Conservation (phyloP, 64 coral and sea anemone genomes). For the Trachythela sp. region DNA sequence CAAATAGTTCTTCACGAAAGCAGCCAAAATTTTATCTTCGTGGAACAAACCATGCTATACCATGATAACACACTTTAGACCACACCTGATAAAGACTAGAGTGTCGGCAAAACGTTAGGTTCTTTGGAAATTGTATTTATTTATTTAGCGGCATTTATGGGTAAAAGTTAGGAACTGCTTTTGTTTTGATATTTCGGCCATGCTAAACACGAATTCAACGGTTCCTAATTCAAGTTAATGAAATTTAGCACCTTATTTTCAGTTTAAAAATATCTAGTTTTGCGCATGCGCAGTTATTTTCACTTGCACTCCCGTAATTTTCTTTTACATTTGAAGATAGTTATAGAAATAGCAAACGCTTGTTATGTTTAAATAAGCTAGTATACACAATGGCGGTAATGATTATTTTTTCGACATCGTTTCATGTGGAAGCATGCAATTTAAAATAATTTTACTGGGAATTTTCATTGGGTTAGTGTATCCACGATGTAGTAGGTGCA, state of each 20-base stretch:
- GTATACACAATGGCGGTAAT: too few relatives aligned
- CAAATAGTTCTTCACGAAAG: too few relatives aligned
- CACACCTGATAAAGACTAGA: too few relatives aligned
- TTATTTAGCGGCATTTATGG: not conserved
- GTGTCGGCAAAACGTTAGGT: too few relatives aligned
- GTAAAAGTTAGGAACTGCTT: too few relatives aligned
- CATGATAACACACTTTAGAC: too few relatives aligned
- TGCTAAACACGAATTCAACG: not conserved
- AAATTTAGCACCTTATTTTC: not conserved
- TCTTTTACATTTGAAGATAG: not conserved
- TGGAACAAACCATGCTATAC: too few relatives aligned
- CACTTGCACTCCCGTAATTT: not conserved
- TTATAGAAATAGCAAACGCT: not conserved
- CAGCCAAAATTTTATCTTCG: too few relatives aligned
- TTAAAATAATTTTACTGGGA: not conserved
- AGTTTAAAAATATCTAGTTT: not conserved
- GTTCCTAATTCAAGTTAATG: not conserved
- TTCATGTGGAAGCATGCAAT: not conserved
- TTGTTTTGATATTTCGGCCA: not conserved
- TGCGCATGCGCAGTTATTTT: not conserved
- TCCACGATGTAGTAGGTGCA: not conserved
- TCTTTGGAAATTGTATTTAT: too few relatives aligned
- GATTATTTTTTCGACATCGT: not conserved
- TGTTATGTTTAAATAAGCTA: not conserved
- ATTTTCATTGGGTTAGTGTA: not conserved